Evolutionary conservation across 2,797 vertebrate species (phyloP).

Genomic region (Mallotus villosus): DNA sequence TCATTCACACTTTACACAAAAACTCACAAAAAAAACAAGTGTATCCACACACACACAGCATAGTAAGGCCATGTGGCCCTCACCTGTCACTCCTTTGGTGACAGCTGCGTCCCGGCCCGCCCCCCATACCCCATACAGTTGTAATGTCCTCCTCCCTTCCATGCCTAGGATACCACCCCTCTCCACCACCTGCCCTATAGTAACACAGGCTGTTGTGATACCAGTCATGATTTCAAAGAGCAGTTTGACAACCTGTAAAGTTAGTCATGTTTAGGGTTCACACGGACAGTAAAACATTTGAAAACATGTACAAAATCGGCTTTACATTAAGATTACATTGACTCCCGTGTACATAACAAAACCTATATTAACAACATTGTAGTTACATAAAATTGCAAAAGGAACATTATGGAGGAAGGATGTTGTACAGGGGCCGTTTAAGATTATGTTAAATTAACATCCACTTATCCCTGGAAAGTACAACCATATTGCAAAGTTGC

Average conservation of each 20-base stretch:
- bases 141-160: not conserved
- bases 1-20: not conserved
- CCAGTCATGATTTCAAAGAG: not conserved
- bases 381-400: no score
- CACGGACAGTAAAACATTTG: not conserved
- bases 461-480: no score
- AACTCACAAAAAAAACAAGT: conserved; percentile 7
- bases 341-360: no score
- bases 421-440: no score
- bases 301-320: not conserved
- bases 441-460: no score
- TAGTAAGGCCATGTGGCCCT: conserved; percentile 6
- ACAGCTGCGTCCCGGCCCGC: conserved; percentile 6
- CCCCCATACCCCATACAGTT: not conserved
- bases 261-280: not conserved
- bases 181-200: not conserved
- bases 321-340: not conserved
- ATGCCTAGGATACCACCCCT: conserved; percentile 3
- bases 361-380: no score
- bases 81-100: conserved; percentile 19
- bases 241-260: not conserved
- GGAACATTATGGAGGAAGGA: no score
- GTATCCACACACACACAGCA: conserved; percentile 5
- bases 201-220: not conserved
- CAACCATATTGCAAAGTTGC: no score